A percentile compares a stretch with the other conserved stretches of the same genome.
phyloP scores from a whole-genome alignment of 2,113 vertebrate species.

The Boulengeromyrus knoepffleri region DNA sequence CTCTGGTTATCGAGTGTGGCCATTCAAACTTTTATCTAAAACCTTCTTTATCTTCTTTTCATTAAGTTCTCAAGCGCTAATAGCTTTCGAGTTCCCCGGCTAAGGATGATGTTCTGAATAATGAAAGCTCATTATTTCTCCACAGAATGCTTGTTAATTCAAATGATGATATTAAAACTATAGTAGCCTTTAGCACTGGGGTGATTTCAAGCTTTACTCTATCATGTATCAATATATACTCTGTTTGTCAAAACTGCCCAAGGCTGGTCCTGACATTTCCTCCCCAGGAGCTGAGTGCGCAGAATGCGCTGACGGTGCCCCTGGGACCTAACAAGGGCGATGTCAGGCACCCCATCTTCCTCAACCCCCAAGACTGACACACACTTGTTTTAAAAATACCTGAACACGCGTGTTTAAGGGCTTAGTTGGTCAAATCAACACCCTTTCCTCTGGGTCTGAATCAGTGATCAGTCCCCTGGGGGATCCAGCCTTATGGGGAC shows the following conservation, averaged over 20 bases:
- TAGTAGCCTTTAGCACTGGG: conserved; percentile 99
- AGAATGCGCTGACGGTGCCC: conserved; percentile 94
- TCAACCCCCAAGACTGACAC: conserved; percentile 37
- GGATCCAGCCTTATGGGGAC: background rate
- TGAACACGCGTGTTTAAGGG: background rate
- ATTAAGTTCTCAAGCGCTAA: conserved; percentile 99
- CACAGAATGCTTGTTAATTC: conserved; percentile 99
- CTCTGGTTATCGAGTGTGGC: conserved; percentile 95
- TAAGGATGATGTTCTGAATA: conserved; percentile 99
- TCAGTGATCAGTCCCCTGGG: background rate
- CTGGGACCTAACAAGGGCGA: conserved; percentile 86
- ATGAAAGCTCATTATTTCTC: conserved; percentile 99
- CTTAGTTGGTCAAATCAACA: background rate
- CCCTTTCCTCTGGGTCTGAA: background rate
- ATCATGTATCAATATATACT: conserved; percentile 99
- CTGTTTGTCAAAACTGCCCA: conserved; percentile 99
- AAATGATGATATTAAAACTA: conserved; percentile 99
- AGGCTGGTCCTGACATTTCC: conserved; percentile 99
- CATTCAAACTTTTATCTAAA: conserved; percentile 99
- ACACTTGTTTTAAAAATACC: conserved; percentile 44
- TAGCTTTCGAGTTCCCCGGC: conserved; percentile 96
- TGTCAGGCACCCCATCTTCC: conserved; percentile 65
- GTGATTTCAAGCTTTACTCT: conserved; percentile 99
- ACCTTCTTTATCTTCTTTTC: conserved; percentile 99
- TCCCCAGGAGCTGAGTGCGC: conserved; percentile 92